phyloP scores from a whole-genome alignment of 2,797 vertebrate species.

The Thamnophis elegans region DNA sequence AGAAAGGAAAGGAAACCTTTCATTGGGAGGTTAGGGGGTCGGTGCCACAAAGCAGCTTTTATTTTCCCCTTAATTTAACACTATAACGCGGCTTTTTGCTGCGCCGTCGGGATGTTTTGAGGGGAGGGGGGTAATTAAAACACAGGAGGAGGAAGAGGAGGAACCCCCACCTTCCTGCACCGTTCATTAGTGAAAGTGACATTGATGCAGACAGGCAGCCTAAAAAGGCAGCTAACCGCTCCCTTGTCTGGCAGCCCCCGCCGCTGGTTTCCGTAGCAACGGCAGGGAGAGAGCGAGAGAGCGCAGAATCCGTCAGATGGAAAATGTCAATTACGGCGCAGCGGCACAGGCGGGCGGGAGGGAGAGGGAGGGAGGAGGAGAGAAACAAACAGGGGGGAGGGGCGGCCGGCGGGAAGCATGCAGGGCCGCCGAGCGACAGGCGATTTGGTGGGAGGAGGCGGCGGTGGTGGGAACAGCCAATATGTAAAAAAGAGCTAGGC shows the following conservation, averaged over 20 bases:
- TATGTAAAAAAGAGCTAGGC: neutral
- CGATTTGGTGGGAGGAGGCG: neutral
- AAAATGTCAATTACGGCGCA: conserved; percentile 92
- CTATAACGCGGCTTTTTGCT: neutral
- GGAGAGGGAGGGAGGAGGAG: conserved; percentile 3
- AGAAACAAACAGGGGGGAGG: conserved; percentile 9
- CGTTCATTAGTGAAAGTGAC: conserved; percentile 66
- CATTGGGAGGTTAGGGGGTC: conserved; percentile 1
- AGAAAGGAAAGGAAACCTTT: neutral
- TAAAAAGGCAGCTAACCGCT: conserved; percentile 75
- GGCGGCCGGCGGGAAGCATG: neutral
- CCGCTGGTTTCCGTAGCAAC: conserved; percentile 85
- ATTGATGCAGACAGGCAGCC: conserved; percentile 71
- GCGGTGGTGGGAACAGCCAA: neutral
- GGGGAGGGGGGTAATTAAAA: neutral
- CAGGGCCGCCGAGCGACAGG: neutral
- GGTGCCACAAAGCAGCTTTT: neutral
- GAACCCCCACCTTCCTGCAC: neutral
- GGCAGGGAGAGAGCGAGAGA: conserved; percentile 46
- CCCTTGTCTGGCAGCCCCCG: conserved; percentile 69
- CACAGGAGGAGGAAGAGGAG: neutral
- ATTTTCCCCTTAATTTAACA: conserved; percentile 8
- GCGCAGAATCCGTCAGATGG: conserved; percentile 85
- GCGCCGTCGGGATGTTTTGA: neutral
- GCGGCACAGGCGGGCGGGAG: conserved; percentile 66